These are phyloP conservation scores for Otis tarda DNA, from an alignment of 2,113 vertebrate genomes.

Conservation along the genomic window DNA sequence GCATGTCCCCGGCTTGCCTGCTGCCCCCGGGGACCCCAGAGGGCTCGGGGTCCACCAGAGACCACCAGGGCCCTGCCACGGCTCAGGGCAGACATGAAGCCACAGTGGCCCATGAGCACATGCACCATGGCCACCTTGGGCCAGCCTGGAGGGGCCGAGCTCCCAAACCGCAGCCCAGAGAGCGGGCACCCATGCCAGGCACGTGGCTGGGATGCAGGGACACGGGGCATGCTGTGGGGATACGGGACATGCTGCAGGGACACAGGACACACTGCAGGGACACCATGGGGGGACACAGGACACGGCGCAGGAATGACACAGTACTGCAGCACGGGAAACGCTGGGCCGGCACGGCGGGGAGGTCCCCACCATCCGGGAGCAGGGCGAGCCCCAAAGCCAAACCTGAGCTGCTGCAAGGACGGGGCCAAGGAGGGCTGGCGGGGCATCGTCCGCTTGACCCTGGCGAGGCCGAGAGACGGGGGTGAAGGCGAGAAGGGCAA, in stretches of 20 bases:
- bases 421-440: constrained; percentile 73
- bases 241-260: neutral
- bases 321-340: neutral
- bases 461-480: constrained; percentile 62
- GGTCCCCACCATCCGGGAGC: neutral
- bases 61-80: neutral
- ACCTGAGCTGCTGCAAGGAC: constrained; percentile 81
- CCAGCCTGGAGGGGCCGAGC: neutral
- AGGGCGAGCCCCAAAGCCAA: neutral
- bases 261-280: neutral
- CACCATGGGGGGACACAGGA: neutral
- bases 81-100: neutral
- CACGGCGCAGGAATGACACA: neutral
- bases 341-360: fast-evolving
- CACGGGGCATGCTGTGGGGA: neutral
- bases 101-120: neutral
- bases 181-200: neutral
- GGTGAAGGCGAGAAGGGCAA: constrained; percentile 42
- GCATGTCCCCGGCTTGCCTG: fast-evolving
- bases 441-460: constrained; percentile 80
- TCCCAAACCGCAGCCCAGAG: neutral
- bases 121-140: fast-evolving
- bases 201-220: neutral
- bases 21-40: neutral
- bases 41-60: neutral